Base-by-base conservation (phyloP, 1,140 invertebrate species). In the Drosophila sp. region DNA sequence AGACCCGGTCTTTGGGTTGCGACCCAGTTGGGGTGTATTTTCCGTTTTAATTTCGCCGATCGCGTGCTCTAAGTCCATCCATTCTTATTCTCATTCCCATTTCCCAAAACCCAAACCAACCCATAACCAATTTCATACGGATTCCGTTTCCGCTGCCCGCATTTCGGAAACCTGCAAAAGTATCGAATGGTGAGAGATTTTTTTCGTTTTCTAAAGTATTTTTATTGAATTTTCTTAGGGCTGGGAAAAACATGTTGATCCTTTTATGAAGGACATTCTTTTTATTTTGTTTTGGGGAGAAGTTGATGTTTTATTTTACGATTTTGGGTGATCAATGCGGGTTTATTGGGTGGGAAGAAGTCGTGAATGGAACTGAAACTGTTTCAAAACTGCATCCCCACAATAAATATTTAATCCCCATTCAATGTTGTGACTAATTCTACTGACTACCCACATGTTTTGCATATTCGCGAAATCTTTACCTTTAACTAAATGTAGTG, bases 111-210 rank as follows among this genome's bases (percentile, higher is more conserved):
- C 4, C n/a, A 47, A 47, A 7, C 44, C 2, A 50, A 25, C 44
- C 44, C 44, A 50, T 25, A 56, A 35, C 23, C 38, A 47, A 35
- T 50, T 69, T 69, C 47, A 67, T 50, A 62, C 41, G 75, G 74
- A 72, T 78, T 78, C 67, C 67, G 69, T 78, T 70, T 66, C 77
- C 74, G 66, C 62, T 85, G 81, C 85, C 85, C 85, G 85, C 85
- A 90, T 90, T 79, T 79, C 10, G 10, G 56, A 58, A 60, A 85
- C 86, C 85, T 90, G 84, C 70, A 66, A 84, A 90, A 90, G 87
- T 90, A 90, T 90, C 87, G 64, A 90, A 87, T 76, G 65, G 57
- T 58, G 44, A 61, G 60, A 67, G 76, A 77, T 77, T 89, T 89
- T 74, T 38, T 67, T 66, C 30, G 54, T 87, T 83, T 80, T 70